phyloP scores from a whole-genome alignment of 1,140 invertebrate species.

The Drosophila obscura region DNA sequence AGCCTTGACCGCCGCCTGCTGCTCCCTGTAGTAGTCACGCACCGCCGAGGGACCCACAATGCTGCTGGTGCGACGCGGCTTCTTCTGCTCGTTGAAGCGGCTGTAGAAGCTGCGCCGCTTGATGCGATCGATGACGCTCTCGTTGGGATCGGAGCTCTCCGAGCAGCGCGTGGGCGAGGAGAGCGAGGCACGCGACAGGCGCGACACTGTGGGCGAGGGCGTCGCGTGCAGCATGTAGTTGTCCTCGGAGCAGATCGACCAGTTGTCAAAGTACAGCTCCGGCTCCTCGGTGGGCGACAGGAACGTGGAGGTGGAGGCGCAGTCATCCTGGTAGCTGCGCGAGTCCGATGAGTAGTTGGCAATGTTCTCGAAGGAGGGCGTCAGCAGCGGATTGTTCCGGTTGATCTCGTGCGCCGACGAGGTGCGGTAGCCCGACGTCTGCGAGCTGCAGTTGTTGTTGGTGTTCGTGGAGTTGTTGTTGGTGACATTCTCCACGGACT shows the following conservation, averaged over 20 bases:
- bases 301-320: constrained; percentile 83
- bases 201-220: constrained; percentile 84
- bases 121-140: constrained; percentile 93
- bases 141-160: constrained; percentile 84
- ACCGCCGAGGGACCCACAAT: constrained; percentile 85
- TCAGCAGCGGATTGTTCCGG: constrained; percentile 74
- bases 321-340: constrained; percentile 80
- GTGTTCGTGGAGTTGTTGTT: constrained; percentile 75
- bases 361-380: constrained; percentile 81
- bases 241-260: constrained; percentile 88
- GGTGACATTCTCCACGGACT: constrained; percentile 66
- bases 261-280: constrained; percentile 87
- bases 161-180: constrained; percentile 77
- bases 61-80: constrained; percentile 86
- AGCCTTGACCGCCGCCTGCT: constrained; percentile 69
- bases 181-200: constrained; percentile 84
- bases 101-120: constrained; percentile 94
- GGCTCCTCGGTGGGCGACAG: constrained; percentile 87
- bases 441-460: constrained; percentile 74
- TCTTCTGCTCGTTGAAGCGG: constrained; percentile 93
- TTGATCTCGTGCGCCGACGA: constrained; percentile 84
- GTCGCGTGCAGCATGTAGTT: constrained; percentile 78
- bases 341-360: constrained; percentile 83
- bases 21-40: constrained; percentile 80
- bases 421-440: constrained; percentile 80